These are phyloP conservation scores for Drosophila subobscura DNA, from an alignment of 1,140 invertebrate species.

Conservation along the genomic window DNA sequence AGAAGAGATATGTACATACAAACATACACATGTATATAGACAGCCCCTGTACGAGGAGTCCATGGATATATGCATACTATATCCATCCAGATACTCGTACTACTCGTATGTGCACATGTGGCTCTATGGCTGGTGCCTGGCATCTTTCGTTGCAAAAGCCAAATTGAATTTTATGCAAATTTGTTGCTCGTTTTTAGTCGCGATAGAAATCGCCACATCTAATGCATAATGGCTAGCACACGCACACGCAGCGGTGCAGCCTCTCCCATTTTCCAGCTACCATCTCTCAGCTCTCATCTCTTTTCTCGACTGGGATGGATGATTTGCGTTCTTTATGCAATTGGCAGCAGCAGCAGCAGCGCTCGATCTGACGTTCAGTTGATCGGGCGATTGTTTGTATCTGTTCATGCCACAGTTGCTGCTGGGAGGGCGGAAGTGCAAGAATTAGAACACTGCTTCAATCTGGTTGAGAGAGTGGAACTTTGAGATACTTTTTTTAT, in stretches of 20 bases:
- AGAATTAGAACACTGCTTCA: slow-evolving; percentile 36
- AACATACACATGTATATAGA: slow-evolving; percentile 8
- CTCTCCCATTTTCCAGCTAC: not conserved
- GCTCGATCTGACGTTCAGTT: slow-evolving; percentile 23
- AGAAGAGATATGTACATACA: not conserved
- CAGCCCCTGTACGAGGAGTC: not conserved
- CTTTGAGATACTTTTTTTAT: not conserved
- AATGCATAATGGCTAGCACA: slow-evolving; percentile 72
- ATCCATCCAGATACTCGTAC: slow-evolving; percentile 10
- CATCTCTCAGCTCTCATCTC: not conserved
- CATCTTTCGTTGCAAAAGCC: slow-evolving; percentile 62
- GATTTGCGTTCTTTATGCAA: slow-evolving; percentile 65
- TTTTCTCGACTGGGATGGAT: slow-evolving; percentile 22
- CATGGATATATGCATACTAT: slow-evolving; percentile 13
- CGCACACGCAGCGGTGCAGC: slow-evolving; percentile 17
- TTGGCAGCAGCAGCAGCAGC: slow-evolving; percentile 35
- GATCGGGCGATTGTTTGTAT: slow-evolving; percentile 1
- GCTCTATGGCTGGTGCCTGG: slow-evolving; percentile 11
- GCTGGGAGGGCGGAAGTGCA: not conserved
- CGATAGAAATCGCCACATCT: slow-evolving; percentile 74
- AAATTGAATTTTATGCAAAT: slow-evolving; percentile 83
- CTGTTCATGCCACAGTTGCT: slow-evolving; percentile 39
- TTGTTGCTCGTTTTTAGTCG: slow-evolving; percentile 63
- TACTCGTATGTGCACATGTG: slow-evolving; percentile 13
- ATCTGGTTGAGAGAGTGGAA: slow-evolving; percentile 33